These are phyloP conservation scores for Bujurquina vittata DNA, from an alignment of 2,113 vertebrate species.

Conservation along the genomic window DNA sequence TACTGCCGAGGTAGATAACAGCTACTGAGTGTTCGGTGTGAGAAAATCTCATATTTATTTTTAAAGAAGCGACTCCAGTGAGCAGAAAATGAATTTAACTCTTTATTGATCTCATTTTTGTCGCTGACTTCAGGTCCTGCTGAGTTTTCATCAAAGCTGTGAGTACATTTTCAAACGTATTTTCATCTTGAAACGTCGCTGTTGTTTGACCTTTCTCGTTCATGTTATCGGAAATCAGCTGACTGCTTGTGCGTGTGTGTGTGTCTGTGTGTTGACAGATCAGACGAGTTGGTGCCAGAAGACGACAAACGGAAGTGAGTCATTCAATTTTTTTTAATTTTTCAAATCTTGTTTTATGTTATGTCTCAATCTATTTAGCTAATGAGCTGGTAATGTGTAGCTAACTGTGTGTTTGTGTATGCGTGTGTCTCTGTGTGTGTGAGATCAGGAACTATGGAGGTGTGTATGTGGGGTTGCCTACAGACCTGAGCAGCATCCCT, in stretches of 20 bases:
- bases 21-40: background rate
- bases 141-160: constrained; percentile 56
- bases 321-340: background rate
- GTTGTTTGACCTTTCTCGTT: constrained; percentile 50
- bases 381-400: background rate
- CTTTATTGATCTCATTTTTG: background rate
- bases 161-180: constrained; percentile 20
- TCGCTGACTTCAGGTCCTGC: constrained; percentile 31
- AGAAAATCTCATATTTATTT: background rate
- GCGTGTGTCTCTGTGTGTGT: background rate
- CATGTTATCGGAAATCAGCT: background rate
- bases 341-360: background rate
- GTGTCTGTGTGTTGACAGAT: constrained; percentile 40
- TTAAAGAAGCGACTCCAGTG: background rate
- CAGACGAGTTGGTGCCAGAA: constrained; percentile 40
- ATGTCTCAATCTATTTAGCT: background rate
- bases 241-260: constrained; percentile 28
- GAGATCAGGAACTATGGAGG: constrained; percentile 61
- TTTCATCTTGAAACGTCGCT: background rate
- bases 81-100: background rate
- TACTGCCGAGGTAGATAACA: background rate
- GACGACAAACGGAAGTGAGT: constrained; percentile 65
- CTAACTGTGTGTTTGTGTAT: background rate
- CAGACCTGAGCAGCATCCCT: constrained; percentile 57
- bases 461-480: constrained; percentile 66